Evolutionary conservation across 2,797 vertebrate genomes (phyloP), one percentile per base, ranked within the genome.

Genomic region (Macroramphosus scolopax): DNA sequence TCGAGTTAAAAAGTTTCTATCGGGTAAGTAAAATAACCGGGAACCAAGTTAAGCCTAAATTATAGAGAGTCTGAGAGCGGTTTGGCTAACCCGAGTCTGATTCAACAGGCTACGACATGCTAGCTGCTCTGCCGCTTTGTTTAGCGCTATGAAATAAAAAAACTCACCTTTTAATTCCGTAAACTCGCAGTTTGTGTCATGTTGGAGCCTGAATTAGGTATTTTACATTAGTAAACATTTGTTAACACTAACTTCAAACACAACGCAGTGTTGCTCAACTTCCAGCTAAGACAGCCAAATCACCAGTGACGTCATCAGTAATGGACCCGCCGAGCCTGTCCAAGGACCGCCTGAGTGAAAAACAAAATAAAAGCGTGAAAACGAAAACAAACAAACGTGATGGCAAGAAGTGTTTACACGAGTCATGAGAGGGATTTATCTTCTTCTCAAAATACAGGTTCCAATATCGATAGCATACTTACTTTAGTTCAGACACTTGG

Each of bases 131-230:
- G 9, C 2, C 10, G 14, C 53, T 45, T 46, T 5, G 8, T 35
- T 53, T n/a, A 14, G 1, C 25, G 15, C 0, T 1, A 6, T 9
- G 0, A 38, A 10, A 25, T 8, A 1, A 5, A 40, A 2, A 5
- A 25, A 70, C 76, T 57, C 50, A 88, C 86, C 82, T 72, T 83
- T 84, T 22, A 88, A 18, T 49, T 81, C 76, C 0, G 51, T 53
- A 0, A 70, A 75, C 0, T 60, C 12, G 11, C 31, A 68, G 15
- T 68, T 61, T 8, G 68, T 39, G 22, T 47, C 86, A 80, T 85
- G 67, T 2, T 41, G 46, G 0, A 61, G 29, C 5, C 68, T 66
- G 17, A 50, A 56, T 39, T 61, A 64, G 1, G 43, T 1, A 1
- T 49, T 64, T 6, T 53, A 64, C 80, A 76, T 81, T 22, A 56